phyloP scores from a whole-genome alignment of 2,113 vertebrate species.

The Corythaeola cristata region DNA sequence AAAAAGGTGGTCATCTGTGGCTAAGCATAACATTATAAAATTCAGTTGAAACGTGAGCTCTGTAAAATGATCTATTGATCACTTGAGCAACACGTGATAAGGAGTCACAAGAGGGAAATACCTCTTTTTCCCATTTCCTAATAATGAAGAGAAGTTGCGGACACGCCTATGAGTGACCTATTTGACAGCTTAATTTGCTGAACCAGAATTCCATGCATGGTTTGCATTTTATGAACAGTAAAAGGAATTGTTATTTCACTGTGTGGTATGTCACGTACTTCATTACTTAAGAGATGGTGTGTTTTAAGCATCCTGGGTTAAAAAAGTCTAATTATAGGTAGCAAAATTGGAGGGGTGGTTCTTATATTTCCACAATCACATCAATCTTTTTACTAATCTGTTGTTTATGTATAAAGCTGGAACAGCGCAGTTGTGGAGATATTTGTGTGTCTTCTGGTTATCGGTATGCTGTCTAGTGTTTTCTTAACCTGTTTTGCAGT shows the following conservation, averaged over 20 bases:
- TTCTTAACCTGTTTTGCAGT: not conserved
- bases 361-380: not conserved
- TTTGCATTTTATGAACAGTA: not conserved
- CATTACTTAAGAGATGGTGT: not conserved
- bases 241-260: not conserved
- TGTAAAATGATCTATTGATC: not conserved
- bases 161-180: not conserved
- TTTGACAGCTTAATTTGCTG: not conserved
- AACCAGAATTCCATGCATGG: not conserved
- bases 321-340: not conserved
- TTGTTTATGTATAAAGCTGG: not conserved
- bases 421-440: not conserved
- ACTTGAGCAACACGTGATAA: not conserved
- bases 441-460: not conserved
- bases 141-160: not conserved
- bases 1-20: not conserved
- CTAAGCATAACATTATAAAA: not conserved
- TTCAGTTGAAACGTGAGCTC: not conserved
- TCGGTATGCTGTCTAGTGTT: not conserved
- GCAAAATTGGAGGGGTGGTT: not conserved
- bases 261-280: not conserved
- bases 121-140: too few species aligned
- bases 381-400: not conserved
- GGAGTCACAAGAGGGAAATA: not conserved
- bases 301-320: not conserved